A percentile compares a stretch with the other conserved stretches of the same genome.
Evolutionary conservation across 2,797 vertebrate species (phyloP).

Genomic region (Hybognathus amarus): DNA sequence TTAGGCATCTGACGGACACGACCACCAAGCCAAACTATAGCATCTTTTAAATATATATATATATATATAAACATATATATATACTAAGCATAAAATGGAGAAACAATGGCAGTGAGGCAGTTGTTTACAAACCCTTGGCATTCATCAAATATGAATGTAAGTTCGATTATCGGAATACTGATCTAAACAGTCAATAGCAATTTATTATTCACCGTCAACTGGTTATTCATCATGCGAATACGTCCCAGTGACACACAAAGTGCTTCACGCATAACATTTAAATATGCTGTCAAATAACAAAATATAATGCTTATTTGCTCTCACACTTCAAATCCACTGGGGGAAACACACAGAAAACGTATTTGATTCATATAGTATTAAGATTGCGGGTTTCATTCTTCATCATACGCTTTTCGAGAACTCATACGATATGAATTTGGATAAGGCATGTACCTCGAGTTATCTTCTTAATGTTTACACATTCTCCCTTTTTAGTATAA

Average conservation of each 20-base stretch:
- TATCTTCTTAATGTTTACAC: constrained; percentile 58
- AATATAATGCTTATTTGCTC: constrained; percentile 12
- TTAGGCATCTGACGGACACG: constrained; percentile 11
- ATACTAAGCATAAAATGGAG: background rate
- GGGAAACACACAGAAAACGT: background rate
- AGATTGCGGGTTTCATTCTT: constrained; percentile 5
- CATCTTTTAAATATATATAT: background rate
- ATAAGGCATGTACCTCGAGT: background rate
- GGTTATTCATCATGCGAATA: constrained; percentile 9
- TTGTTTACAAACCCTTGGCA: constrained; percentile 24
- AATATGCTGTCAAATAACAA: constrained; percentile 30
- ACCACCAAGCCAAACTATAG: constrained; percentile 29
- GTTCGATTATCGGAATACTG: background rate
- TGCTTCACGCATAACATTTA: constrained; percentile 34
- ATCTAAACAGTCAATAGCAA: constrained; percentile 12
- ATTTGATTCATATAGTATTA: background rate
- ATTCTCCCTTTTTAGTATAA: constrained; percentile 76
- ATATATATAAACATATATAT: background rate
- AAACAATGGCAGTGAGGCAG: constrained; percentile 20
- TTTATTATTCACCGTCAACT: constrained; percentile 9
- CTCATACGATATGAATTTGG: background rate
- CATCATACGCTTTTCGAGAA: background rate
- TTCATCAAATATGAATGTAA: constrained; percentile 1
- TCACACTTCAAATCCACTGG: background rate
- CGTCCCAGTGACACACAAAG: constrained; percentile 44